phyloP scores from a whole-genome alignment of 2,797 vertebrate genomes.

The Pangasius mekongensis region DNA sequence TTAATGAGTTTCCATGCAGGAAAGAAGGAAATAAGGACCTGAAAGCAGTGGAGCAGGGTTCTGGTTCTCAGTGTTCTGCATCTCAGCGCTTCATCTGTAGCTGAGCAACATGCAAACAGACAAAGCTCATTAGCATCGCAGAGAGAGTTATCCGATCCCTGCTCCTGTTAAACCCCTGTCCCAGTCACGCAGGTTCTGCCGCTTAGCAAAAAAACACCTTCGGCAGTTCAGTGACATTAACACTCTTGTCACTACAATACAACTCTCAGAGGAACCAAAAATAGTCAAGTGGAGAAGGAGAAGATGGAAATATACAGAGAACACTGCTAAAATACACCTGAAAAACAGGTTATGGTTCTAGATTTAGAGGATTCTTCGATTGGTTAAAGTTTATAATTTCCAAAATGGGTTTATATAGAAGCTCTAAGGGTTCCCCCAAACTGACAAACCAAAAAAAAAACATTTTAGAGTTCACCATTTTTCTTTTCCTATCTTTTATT shows the following conservation, averaged over 20 bases:
- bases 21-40: conserved; percentile 41
- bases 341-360: neutral
- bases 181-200: conserved; percentile 71
- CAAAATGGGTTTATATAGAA: neutral
- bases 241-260: neutral
- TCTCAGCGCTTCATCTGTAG: conserved; percentile 68
- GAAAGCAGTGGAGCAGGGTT: conserved; percentile 54
- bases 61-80: conserved; percentile 45
- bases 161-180: conserved; percentile 68
- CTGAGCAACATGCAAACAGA: conserved; percentile 83
- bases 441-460: neutral
- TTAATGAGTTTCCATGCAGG: conserved; percentile 49
- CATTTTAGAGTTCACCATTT: neutral
- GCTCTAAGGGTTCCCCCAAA: neutral
- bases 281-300: neutral
- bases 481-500: neutral
- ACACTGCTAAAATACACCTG: neutral
- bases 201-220: conserved; percentile 37
- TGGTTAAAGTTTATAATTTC: neutral
- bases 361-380: neutral
- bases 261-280: neutral
- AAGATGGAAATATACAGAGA: neutral
- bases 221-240: neutral
- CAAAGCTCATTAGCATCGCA: conserved; percentile 76
- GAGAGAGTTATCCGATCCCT: conserved; percentile 71